A percentile compares a stretch with the other conserved stretches of the same genome.
These are phyloP conservation scores for Volucella bombylans DNA, from an alignment of 2,888 invertebrate species.

Conservation along the genomic window DNA sequence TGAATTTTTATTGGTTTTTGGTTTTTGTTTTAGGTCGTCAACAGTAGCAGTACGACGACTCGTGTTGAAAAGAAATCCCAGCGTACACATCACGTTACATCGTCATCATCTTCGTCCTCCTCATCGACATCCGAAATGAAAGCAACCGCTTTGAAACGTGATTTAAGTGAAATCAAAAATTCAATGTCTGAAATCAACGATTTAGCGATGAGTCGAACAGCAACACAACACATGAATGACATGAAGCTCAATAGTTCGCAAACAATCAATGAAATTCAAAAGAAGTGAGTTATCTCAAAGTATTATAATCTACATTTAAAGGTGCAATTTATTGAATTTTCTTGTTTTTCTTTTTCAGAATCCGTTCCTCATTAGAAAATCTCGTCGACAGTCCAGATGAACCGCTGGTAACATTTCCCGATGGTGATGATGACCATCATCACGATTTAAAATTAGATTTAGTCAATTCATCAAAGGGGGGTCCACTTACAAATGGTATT, in stretches of 20 bases:
- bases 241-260: constrained; percentile 79
- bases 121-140: constrained; percentile 88
- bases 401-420: constrained; percentile 91
- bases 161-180: constrained; percentile 87
- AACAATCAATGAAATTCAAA: constrained; percentile 79
- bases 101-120: constrained; percentile 83
- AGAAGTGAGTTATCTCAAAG: constrained; percentile 77
- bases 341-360: constrained; percentile 81
- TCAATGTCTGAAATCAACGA: constrained; percentile 94
- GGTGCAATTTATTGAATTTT: not conserved
- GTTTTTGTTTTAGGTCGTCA: constrained; percentile 80
- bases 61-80: constrained; percentile 82
- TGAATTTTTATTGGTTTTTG: constrained; percentile 26
- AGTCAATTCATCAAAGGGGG: constrained; percentile 82
- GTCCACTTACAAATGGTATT: constrained; percentile 80
- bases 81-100: constrained; percentile 81
- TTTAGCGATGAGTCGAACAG: constrained; percentile 82
- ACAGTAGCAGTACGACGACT: constrained; percentile 82
- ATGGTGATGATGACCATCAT: constrained; percentile 87
- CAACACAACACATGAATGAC: constrained; percentile 79
- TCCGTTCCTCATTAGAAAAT: constrained; percentile 90
- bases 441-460: constrained; percentile 82
- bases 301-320: not conserved
- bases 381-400: constrained; percentile 88
- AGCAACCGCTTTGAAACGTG: constrained; percentile 91